These are phyloP conservation scores for Ectobius pallidus DNA, from an alignment of 2,888 invertebrate genomes.

Conservation along the genomic window DNA sequence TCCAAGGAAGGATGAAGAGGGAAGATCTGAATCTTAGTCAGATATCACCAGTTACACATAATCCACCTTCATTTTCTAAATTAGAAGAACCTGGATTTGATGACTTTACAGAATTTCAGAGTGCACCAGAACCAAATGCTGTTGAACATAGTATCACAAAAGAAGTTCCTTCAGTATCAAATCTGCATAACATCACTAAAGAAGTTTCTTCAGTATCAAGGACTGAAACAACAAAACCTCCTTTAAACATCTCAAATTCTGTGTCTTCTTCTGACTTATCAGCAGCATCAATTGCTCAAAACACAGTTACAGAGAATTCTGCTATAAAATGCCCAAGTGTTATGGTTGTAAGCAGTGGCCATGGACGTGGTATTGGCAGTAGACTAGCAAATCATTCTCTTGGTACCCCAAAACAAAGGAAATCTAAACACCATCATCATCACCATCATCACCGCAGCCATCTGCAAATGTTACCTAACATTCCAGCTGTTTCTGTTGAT, in stretches of 20 bases:
- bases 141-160: too few relatives aligned
- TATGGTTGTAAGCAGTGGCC: slow-evolving; percentile 47
- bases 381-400: slow-evolving; percentile 58
- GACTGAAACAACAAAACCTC: too few relatives aligned
- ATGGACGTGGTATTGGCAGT: slow-evolving; percentile 55
- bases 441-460: slow-evolving; percentile 31
- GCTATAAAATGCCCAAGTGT: slow-evolving; percentile 43
- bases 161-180: too few relatives aligned
- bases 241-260: too few relatives aligned
- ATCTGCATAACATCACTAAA: too few relatives aligned
- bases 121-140: too few relatives aligned
- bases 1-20: slow-evolving; percentile 7
- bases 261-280: too few relatives aligned
- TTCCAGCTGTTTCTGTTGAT: slow-evolving; percentile 16
- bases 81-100: slow-evolving; percentile 47
- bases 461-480: background rate
- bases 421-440: slow-evolving; percentile 36
- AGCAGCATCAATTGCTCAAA: background rate
- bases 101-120: slow-evolving; percentile 61
- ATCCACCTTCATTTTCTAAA: background rate
- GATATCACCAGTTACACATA: background rate
- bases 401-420: slow-evolving; percentile 51
- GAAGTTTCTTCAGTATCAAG: too few relatives aligned
- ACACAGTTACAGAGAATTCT: background rate
- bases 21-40: slow-evolving; percentile 35